Evolutionary conservation across 2,113 vertebrate species (phyloP).

Genomic region (Furnarius figulus): DNA sequence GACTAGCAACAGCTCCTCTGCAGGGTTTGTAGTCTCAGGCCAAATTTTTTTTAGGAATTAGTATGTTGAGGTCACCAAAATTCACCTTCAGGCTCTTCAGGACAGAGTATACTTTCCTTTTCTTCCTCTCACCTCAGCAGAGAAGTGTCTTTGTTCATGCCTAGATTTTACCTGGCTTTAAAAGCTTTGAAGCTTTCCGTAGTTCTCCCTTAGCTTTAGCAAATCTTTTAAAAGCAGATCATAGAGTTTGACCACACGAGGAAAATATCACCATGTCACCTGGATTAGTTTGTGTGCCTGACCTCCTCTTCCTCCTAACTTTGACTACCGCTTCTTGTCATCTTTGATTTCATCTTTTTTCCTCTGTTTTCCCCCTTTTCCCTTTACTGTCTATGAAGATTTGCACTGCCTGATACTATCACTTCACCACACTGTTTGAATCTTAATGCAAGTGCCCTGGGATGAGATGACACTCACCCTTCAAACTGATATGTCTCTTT

Average conservation of each 20-base stretch:
- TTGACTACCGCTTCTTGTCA: background rate
- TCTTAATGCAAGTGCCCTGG: slow-evolving; percentile 13
- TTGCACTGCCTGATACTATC: background rate
- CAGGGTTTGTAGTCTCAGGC: background rate
- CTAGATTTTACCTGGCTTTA: background rate
- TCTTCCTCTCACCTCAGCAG: background rate
- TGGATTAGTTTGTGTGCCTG: background rate
- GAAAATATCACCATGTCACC: background rate
- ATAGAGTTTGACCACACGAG: background rate
- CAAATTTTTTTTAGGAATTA: background rate
- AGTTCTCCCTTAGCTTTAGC: background rate
- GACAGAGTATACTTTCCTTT: background rate
- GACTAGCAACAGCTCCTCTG: background rate
- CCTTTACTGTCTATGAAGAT: background rate
- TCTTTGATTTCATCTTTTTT: background rate
- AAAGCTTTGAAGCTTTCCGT: background rate
- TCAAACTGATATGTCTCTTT: background rate
- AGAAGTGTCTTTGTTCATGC: background rate
- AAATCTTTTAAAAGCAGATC: background rate
- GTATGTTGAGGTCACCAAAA: background rate
- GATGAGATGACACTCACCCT: background rate
- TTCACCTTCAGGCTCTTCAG: background rate
- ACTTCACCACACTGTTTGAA: background rate
- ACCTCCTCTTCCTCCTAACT: background rate
- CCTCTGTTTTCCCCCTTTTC: background rate